Evolutionary conservation across 2,797 vertebrate genomes (phyloP), one percentile per base, ranked within the genome.

Genomic region (Microctenopoma steveboyesi): DNA sequence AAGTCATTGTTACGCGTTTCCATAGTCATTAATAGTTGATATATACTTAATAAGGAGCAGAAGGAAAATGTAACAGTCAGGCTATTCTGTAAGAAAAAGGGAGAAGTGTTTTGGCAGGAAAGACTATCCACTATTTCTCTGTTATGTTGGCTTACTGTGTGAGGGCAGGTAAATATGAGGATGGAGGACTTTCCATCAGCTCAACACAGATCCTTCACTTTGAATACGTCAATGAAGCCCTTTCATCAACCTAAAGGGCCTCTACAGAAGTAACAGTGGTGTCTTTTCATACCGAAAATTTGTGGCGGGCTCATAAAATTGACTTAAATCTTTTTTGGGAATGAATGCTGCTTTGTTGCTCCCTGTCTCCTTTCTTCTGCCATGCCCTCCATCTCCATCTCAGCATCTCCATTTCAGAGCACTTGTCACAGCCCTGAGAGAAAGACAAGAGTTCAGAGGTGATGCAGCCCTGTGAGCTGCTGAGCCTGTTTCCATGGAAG

Each of bases 391-490:
- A 66, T 91, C 84, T 82, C 82, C 83, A 79, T 60, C 81, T 64
- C 58, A 73, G 84, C 79, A 84, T 84, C 81, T 64, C 58, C 74
- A 85, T 78, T 85, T 84, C 70, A 76, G 84, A 88, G 87, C 81
- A 59, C 91, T 92, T 86, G 88, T 93, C 90, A 85, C 81, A 65
- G 86, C 75, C 66, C 81, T 52, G 63, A 82, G 85, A 92, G 86
- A 91, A 92, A 92, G 83, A 85, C 81, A 25, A 68, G 81, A 57
- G 93, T 93, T 93, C 93, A 95, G 88, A 92, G 92, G 93, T 93
- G 85, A 92, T 22, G 77, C 81, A 71, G 83, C 78, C 46, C 89
- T 7, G 47, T 48, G 77, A 85, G 88, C 85, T 62, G 86, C 89
- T 74, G 82, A 86, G 84, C 62, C 77, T 37, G 90, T 95, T 89